A percentile compares a stretch with the other conserved stretches of the same genome.
These are phyloP conservation scores for Xestoiulus laeticollis DNA, from an alignment of 2,888 invertebrate genomes.

Conservation along the genomic window DNA sequence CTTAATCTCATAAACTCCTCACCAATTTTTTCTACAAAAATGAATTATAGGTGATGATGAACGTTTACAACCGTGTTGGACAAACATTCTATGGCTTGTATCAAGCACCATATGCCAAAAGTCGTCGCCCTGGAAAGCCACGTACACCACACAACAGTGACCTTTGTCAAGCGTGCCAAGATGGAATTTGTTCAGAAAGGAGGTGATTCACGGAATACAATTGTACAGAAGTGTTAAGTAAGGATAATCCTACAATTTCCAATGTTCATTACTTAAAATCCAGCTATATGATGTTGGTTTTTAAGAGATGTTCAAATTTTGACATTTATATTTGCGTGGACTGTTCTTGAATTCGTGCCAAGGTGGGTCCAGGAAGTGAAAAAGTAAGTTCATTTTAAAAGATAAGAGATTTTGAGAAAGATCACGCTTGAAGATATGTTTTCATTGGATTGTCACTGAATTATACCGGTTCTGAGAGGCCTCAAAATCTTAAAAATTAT, in stretches of 20 bases:
- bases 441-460: too few relatives aligned
- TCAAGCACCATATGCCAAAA: slow-evolving; percentile 63
- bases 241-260: not conserved
- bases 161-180: slow-evolving; percentile 66
- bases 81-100: slow-evolving; percentile 65
- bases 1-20: not conserved
- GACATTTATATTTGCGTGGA: not conserved
- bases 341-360: not conserved
- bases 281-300: not conserved
- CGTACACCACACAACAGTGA: slow-evolving; percentile 65
- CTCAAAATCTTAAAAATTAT: too few relatives aligned
- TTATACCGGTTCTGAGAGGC: too few relatives aligned
- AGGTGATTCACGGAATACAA: slow-evolving; percentile 52
- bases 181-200: slow-evolving; percentile 60
- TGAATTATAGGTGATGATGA: slow-evolving; percentile 63
- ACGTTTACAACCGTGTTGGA: slow-evolving; percentile 65
- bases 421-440: too few relatives aligned
- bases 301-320: not conserved
- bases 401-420: too few relatives aligned
- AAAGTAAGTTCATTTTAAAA: too few relatives aligned
- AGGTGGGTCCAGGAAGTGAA: not conserved
- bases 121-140: slow-evolving; percentile 65
- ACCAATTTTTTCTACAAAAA: not conserved
- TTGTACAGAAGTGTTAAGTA: not conserved
- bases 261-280: not conserved